Conservation (phyloP, 2,797 vertebrate genomes). For the Merluccius polli region DNA sequence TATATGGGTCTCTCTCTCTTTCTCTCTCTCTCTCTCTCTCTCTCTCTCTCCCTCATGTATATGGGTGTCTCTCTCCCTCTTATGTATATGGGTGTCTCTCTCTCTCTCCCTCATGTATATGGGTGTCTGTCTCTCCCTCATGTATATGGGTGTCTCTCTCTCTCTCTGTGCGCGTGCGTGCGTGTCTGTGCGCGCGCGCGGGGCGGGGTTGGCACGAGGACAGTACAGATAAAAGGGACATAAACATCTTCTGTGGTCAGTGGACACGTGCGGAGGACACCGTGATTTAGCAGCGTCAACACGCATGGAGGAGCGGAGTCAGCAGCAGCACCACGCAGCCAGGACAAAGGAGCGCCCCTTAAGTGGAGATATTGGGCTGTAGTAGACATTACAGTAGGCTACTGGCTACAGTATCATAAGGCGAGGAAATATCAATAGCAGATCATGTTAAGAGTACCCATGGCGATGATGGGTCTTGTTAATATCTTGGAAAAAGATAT, state of each 20-base stretch:
- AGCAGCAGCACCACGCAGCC: background rate
- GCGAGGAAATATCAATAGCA: background rate
- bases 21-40: too few species aligned
- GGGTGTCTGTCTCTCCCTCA: too few species aligned
- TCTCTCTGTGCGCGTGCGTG: constrained; percentile 23
- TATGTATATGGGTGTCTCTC: too few species aligned
- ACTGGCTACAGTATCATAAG: background rate
- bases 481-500: too few species aligned
- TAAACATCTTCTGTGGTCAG: background rate
- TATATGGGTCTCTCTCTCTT: too few species aligned
- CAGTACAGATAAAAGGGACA: background rate
- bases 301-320: background rate
- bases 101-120: too few species aligned
- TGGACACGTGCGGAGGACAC: background rate
- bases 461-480: background rate
- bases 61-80: too few species aligned
- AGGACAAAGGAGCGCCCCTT: background rate
- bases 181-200: background rate
- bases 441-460: background rate
- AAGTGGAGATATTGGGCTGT: background rate
- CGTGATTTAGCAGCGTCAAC: background rate
- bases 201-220: background rate
- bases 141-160: too few species aligned
- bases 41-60: too few species aligned
- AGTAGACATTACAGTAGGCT: background rate